Base-by-base conservation (phyloP, 2,888 invertebrate genomes). In the Fragum sueziense region DNA sequence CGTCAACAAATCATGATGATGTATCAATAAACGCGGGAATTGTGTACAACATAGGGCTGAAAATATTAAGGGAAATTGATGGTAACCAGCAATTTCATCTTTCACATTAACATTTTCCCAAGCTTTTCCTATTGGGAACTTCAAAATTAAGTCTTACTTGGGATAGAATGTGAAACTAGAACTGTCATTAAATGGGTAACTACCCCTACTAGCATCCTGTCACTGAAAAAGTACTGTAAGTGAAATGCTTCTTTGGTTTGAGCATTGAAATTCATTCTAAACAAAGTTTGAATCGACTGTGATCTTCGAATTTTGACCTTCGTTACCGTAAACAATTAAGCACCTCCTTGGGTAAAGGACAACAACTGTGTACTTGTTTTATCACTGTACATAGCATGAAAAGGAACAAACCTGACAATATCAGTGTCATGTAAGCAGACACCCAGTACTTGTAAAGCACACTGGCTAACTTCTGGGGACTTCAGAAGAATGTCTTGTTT, bases 401-500 rank as follows among this genome's bases (percentile, higher is more conserved):
- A n/a, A n/a, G n/a, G n/a, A 41, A 29, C 59, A 75, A 78, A 90
- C 89, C 85, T 85, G 57, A 87, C 86, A 75, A 86, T 85, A 9
- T 87, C 86, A 11, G 62, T 59, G 37, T 88, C 88, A 81, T 87
- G 80, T 3, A 89, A 68, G 74, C 87, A 89, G n/a, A 86, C 86
- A 20, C 89, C 85, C 7, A 89, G 80, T 0, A 88, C 83, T 54
- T 86, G 85, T 11, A 90, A 68, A 6, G 88, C 87, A 47, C 76
- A 79, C 51, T 87, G 85, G 47, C 73, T 69, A 20, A 89, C 75
- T 6, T 78, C 79, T 0, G 74, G 31, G 4, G 77, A 70, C 0
- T 74, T 57, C n/a, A 74, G 54, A 25, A 54, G 17, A 14, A 88
- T 76, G 82, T 90, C 89, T 11, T 41, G 75, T 54, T 82, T 74